A percentile compares a stretch with the other conserved stretches of the same genome.
Evolutionary conservation across 2,888 invertebrate species (phyloP).

Genomic region (Cryptus viduatorius): DNA sequence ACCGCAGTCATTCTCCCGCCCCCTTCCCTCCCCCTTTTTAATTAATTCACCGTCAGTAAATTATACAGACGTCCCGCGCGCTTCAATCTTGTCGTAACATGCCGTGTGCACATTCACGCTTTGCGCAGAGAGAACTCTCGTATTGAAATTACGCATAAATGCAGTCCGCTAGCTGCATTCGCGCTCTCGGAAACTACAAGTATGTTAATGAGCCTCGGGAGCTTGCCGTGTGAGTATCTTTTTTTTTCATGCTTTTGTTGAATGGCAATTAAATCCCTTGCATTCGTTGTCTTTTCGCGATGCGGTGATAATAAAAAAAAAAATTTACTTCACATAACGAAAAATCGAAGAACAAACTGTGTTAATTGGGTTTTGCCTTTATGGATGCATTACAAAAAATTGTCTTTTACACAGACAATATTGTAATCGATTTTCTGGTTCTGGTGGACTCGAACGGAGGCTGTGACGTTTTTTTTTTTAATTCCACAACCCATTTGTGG

Average conservation of each 20-base stretch:
- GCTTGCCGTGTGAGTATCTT: neutral
- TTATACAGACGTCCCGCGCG: conserved; percentile 15
- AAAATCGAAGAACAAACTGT: no score
- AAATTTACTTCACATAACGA: neutral
- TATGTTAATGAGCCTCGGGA: neutral
- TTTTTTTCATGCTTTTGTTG: neutral
- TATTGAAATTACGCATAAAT: conserved; percentile 10
- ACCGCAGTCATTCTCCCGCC: no score
- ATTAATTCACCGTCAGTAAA: conserved; percentile 26
- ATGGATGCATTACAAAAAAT: no score
- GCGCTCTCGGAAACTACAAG: neutral
- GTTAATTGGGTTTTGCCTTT: no score
- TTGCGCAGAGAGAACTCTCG: neutral
- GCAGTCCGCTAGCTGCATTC: conserved; percentile 6
- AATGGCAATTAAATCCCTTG: neutral
- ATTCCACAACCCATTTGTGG: no score
- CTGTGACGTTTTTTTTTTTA: no score
- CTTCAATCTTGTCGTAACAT: neutral
- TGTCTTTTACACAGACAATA: no score
- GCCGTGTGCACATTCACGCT: neutral
- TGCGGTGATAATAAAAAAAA: neutral
- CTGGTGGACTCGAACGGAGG: no score
- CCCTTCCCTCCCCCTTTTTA: neutral
- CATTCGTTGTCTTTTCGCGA: neutral
- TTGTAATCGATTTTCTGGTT: no score